These are phyloP conservation scores for Glyptemys insculpta DNA, from an alignment of 2,797 vertebrate species.

Conservation along the genomic window DNA sequence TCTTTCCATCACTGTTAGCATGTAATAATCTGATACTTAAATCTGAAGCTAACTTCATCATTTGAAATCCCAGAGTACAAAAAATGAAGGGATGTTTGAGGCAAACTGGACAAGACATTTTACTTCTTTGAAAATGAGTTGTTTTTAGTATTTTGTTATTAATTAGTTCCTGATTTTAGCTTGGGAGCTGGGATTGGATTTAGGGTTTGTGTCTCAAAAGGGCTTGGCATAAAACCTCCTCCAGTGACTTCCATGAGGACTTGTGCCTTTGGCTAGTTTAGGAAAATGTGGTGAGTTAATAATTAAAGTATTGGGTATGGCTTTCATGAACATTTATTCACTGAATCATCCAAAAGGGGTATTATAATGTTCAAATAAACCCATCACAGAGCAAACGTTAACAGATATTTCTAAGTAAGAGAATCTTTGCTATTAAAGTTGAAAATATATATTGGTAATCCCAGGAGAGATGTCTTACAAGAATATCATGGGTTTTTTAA, in stretches of 20 bases:
- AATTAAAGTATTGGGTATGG: neutral
- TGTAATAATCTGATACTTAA: neutral
- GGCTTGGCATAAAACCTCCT: neutral
- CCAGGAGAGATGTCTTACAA: no score
- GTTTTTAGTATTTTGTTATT: no score
- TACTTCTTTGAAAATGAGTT: neutral
- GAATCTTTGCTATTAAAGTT: neutral
- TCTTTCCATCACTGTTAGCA: conserved; percentile 16
- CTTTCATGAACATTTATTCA: neutral
- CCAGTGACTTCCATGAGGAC: neutral
- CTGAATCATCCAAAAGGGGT: neutral
- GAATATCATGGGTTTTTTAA: no score
- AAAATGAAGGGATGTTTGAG: neutral
- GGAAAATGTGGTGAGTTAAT: neutral
- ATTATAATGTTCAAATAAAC: no score
- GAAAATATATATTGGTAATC: neutral
- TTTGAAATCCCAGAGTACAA: neutral
- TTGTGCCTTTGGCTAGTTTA: neutral
- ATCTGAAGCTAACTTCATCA: neutral
- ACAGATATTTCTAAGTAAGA: neutral
- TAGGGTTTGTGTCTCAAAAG: neutral
- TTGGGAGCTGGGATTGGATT: no score
- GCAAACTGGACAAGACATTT: neutral
- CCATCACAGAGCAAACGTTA: neutral
- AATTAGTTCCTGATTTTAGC: no score